Evolutionary conservation across 2,888 invertebrate species (phyloP).

Genomic region (Orchestes rusci): DNA sequence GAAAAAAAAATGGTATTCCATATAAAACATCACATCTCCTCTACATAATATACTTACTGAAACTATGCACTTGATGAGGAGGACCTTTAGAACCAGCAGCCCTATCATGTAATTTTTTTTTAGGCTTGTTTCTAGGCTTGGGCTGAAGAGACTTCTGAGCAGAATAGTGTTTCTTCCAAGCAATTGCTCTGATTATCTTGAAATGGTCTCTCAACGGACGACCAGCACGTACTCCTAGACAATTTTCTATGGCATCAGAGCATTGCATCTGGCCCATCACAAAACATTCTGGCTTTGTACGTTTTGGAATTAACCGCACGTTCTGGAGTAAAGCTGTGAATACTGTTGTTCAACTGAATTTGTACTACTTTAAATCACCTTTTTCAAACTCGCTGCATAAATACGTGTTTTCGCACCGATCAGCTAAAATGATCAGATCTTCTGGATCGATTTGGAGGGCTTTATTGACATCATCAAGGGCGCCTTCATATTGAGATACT

Average conservation of each 20-base stretch:
- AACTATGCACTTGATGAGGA: too few species aligned
- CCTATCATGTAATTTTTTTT: too few species aligned
- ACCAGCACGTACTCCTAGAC: conserved; percentile 40
- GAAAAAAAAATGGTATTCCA: too few species aligned
- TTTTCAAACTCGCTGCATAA: conserved; percentile 41
- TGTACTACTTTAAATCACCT: conserved; percentile 23
- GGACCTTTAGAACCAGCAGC: too few species aligned
- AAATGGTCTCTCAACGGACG: conserved; percentile 41
- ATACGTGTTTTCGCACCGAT: conserved; percentile 38
- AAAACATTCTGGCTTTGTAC: conserved; percentile 41
- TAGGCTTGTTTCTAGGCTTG: conserved; percentile 30
- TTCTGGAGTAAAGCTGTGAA: conserved; percentile 2
- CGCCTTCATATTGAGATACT: conserved; percentile 49
- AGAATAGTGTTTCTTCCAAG: conserved; percentile 39
- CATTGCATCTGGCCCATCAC: conserved; percentile 42
- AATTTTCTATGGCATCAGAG: conserved; percentile 41
- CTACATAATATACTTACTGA: too few species aligned
- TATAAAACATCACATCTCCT: too few species aligned
- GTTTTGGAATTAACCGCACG: conserved; percentile 26
- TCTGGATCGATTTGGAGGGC: conserved; percentile 40
- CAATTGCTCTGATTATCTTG: conserved; percentile 39
- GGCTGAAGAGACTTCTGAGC: conserved; percentile 34
- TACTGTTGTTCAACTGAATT: not conserved
- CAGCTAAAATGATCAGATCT: conserved; percentile 36
- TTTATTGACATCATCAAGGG: conserved; percentile 47